Evolutionary conservation across 2,888 invertebrate species (phyloP).

Genomic region (Scaptomyza parva): DNA sequence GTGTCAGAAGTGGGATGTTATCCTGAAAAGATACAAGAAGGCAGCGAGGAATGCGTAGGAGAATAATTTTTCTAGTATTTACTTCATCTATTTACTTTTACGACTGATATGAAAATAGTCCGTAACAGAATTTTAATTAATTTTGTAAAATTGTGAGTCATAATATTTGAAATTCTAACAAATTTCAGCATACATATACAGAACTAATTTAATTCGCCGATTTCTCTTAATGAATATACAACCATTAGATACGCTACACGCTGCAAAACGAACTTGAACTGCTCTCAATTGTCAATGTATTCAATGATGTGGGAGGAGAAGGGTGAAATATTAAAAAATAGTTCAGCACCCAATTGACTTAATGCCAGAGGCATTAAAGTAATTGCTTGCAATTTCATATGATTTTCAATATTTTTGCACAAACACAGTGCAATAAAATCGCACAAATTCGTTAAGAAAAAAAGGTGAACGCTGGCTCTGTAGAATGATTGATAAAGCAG

Average conservation of each 20-base stretch:
- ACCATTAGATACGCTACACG: conserved; percentile 36
- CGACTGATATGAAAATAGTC: too few species aligned
- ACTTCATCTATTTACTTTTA: too few species aligned
- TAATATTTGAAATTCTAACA: too few species aligned
- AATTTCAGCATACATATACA: too few species aligned
- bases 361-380: conserved; percentile 56
- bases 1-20: too few species aligned
- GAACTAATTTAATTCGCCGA: conserved; percentile 1
- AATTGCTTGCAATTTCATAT: conserved; percentile 70
- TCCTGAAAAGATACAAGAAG: too few species aligned
- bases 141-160: too few species aligned
- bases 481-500: conserved; percentile 77
- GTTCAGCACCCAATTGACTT: conserved; percentile 30
- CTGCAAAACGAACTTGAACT: conserved; percentile 55
- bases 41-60: too few species aligned
- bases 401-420: conserved; percentile 5
- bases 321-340: background rate
- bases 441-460: background rate
- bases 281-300: conserved; percentile 9
- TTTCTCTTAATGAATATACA: conserved; percentile 51
- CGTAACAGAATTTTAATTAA: too few species aligned
- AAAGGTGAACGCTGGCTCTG: conserved; percentile 36
- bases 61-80: too few species aligned
- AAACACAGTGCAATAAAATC: background rate
- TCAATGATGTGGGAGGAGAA: background rate